Percentiles rank a stretch among this genome's conserved stretches.
Conservation (phyloP, 2,888 invertebrate species). For the Acrocyrtus sp. region DNA sequence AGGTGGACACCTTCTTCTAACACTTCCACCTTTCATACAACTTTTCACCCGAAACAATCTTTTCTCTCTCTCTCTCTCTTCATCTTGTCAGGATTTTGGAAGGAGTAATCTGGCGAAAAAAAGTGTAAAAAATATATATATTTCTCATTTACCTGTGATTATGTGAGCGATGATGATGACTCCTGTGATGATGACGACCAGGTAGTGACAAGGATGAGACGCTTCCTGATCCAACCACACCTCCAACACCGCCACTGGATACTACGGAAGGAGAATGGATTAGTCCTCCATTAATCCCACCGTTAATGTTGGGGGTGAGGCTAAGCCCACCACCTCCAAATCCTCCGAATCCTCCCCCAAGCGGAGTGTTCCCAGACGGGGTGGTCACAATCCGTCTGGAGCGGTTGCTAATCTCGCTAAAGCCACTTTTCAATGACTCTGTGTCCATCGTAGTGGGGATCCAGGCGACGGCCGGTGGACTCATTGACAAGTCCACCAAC, state of each 20-base stretch:
- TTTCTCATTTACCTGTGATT: conserved; percentile 57
- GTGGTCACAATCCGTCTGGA: conserved; percentile 66
- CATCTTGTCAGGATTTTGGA: neutral
- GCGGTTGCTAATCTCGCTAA: conserved; percentile 84
- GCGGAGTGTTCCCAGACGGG: conserved; percentile 44
- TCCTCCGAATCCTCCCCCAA: conserved; percentile 20
- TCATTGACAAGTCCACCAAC: conserved; percentile 52
- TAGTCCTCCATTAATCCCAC: conserved; percentile 25
- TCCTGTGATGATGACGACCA: conserved; percentile 58
- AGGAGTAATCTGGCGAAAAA: neutral
- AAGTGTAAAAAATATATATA: conserved; percentile 10
- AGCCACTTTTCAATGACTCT: conserved; percentile 87
- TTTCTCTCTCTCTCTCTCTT: neutral
- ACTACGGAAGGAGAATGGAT: conserved; percentile 13
- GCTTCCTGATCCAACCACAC: conserved; percentile 42
- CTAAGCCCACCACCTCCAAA: neutral
- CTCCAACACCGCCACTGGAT: neutral
- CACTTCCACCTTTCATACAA: conserved; percentile 9
- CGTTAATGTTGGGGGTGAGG: conserved; percentile 10
- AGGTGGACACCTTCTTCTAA: conserved; percentile 1
- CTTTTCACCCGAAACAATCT: conserved; percentile 13
- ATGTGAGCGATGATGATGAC: conserved; percentile 56
- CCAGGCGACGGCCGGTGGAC: conserved; percentile 57
- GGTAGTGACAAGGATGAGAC: conserved; percentile 54
- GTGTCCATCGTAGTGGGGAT: conserved; percentile 78